A percentile compares a stretch with the other conserved stretches of the same genome.
Evolutionary conservation across 2,888 invertebrate genomes (phyloP).

Genomic region (Harpalus rufipes): DNA sequence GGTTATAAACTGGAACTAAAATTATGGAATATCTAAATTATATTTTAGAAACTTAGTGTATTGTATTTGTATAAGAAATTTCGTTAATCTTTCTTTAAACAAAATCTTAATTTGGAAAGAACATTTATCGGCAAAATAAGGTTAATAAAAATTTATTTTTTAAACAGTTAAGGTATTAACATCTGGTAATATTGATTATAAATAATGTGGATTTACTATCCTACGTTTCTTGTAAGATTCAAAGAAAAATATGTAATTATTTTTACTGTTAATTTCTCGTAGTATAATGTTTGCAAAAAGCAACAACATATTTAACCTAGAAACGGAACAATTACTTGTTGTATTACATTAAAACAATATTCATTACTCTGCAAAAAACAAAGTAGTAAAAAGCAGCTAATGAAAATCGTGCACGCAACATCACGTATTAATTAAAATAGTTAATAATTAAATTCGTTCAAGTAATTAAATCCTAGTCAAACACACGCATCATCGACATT

Average conservation of each 20-base stretch:
- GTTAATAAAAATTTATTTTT: no score
- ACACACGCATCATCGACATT: slow-evolving; percentile 39
- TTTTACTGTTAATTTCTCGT: background rate
- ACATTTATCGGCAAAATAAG: no score
- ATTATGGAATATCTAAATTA: no score
- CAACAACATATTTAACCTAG: slow-evolving; percentile 19
- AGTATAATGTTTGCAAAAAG: background rate
- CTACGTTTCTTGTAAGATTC: background rate
- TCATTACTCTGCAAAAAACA: slow-evolving; percentile 33
- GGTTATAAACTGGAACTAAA: no score
- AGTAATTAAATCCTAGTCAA: slow-evolving; percentile 60
- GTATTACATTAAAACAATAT: slow-evolving; percentile 47
- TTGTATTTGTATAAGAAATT: no score
- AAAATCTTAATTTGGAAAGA: no score
- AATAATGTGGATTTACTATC: background rate
- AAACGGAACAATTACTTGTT: slow-evolving; percentile 37
- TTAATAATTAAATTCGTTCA: slow-evolving; percentile 65
- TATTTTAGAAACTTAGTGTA: no score
- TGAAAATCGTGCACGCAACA: slow-evolving; percentile 58
- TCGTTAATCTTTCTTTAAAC: no score
- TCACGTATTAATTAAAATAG: slow-evolving; percentile 63
- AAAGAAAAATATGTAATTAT: background rate
- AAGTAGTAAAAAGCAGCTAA: slow-evolving; percentile 44
- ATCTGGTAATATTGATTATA: background rate
- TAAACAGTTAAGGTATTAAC: no score